A percentile compares a stretch with the other conserved stretches of the same genome.
Evolutionary conservation across 2,113 vertebrate species (phyloP).

Genomic region (Oncorhynchus keta): DNA sequence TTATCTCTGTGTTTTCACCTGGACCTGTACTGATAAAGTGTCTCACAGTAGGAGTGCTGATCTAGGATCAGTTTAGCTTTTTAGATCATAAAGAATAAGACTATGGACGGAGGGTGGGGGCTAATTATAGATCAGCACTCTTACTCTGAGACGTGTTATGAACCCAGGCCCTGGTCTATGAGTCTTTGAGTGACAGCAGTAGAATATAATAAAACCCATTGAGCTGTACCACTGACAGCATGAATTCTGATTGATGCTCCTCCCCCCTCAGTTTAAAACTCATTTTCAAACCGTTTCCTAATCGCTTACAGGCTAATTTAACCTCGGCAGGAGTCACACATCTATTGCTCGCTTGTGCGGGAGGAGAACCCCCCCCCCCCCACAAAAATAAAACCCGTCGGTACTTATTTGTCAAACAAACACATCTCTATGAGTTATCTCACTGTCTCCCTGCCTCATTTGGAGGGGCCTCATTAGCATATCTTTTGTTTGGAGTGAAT

Average conservation of each 20-base stretch:
- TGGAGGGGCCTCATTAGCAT: constrained; percentile 70
- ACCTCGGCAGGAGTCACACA: constrained; percentile 63
- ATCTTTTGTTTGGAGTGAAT: constrained; percentile 75
- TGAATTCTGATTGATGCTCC: constrained; percentile 45
- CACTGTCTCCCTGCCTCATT: constrained; percentile 53
- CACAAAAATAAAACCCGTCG: constrained; percentile 44
- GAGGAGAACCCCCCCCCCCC: no score
- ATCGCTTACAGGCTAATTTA: constrained; percentile 63
- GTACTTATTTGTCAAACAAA: constrained; percentile 73
- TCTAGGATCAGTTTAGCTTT: no score
- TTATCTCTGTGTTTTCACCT: no score
- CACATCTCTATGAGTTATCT: constrained; percentile 39
- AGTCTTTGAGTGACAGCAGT: no score
- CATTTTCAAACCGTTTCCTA: constrained; percentile 21
- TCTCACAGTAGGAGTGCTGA: no score
- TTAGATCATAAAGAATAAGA: no score
- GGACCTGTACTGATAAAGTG: no score
- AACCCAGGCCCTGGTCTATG: no score
- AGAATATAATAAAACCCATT: constrained; percentile 9
- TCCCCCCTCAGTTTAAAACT: constrained; percentile 20
- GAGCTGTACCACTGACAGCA: constrained; percentile 18
- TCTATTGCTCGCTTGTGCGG: constrained; percentile 41
- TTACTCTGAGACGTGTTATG: no score
- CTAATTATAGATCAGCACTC: no score
- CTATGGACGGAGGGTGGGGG: no score